These are phyloP conservation scores for Leptopilina boulardi DNA, from an alignment of 1,140 invertebrate genomes.

Conservation along the genomic window DNA sequence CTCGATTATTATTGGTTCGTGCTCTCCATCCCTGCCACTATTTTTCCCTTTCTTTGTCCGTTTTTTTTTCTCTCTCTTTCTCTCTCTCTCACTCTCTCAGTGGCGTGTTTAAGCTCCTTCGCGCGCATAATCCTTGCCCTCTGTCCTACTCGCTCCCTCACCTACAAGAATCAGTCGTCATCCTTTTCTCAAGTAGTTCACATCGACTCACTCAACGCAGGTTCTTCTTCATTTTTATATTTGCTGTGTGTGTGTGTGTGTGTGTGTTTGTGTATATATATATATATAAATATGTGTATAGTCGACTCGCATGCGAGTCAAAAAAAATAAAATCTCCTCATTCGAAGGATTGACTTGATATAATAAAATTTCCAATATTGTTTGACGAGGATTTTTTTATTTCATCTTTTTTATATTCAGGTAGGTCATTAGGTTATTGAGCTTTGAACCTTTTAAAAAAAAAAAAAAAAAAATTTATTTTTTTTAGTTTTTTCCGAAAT, in stretches of 20 bases:
- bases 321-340: too few species aligned
- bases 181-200: too few species aligned
- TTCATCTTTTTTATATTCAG: too few species aligned
- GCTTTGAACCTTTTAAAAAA: conserved; percentile 4
- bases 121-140: background rate
- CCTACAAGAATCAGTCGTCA: too few species aligned
- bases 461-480: too few species aligned
- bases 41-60: conserved; percentile 4
- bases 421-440: background rate
- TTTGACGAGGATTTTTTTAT: too few species aligned
- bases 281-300: background rate
- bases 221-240: background rate
- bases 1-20: too few species aligned
- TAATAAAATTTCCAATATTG: too few species aligned
- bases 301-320: background rate
- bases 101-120: background rate
- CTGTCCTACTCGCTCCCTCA: too few species aligned
- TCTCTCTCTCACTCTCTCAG: background rate
- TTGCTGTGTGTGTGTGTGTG: too few species aligned
- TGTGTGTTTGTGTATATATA: too few species aligned
- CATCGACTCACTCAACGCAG: background rate
- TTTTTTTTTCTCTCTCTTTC: background rate
- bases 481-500: too few species aligned
- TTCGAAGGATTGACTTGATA: background rate
- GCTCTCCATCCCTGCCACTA: background rate